These are phyloP conservation scores for Coboldia fuscipes DNA, from an alignment of 1,140 invertebrate genomes.

Conservation along the genomic window DNA sequence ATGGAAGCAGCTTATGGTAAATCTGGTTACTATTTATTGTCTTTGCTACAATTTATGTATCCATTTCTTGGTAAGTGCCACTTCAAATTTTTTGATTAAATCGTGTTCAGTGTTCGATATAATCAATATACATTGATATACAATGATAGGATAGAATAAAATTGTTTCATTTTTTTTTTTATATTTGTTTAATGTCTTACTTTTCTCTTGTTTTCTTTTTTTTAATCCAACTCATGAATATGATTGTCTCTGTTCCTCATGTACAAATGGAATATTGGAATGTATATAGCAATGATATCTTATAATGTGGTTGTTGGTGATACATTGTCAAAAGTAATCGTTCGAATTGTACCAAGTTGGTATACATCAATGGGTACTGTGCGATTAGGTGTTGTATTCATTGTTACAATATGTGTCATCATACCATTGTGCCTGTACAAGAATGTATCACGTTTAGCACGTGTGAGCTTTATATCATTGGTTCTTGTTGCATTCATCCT, in stretches of 20 bases:
- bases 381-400: slow-evolving; percentile 55
- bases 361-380: slow-evolving; percentile 28
- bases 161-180: too few relatives aligned
- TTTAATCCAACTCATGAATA: too few relatives aligned
- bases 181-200: too few relatives aligned
- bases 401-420: slow-evolving; percentile 49
- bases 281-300: slow-evolving; percentile 63
- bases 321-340: slow-evolving; percentile 64
- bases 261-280: neutral
- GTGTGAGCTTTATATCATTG: slow-evolving; percentile 58
- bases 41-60: slow-evolving; percentile 62
- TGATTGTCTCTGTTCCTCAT: neutral
- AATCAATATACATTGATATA: too few relatives aligned
- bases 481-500: slow-evolving; percentile 56
- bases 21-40: slow-evolving; percentile 56
- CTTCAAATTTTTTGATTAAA: neutral
- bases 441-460: slow-evolving; percentile 56
- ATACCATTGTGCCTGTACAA: slow-evolving; percentile 65
- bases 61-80: slow-evolving; percentile 55
- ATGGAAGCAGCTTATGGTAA: slow-evolving; percentile 65
- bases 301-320: slow-evolving; percentile 83
- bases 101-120: too few relatives aligned
- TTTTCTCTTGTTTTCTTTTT: too few relatives aligned
- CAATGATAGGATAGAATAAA: too few relatives aligned
- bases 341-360: slow-evolving; percentile 28